Conservation (phyloP, 2,888 invertebrate species). For the Cataglyphis rosenhaueri region DNA sequence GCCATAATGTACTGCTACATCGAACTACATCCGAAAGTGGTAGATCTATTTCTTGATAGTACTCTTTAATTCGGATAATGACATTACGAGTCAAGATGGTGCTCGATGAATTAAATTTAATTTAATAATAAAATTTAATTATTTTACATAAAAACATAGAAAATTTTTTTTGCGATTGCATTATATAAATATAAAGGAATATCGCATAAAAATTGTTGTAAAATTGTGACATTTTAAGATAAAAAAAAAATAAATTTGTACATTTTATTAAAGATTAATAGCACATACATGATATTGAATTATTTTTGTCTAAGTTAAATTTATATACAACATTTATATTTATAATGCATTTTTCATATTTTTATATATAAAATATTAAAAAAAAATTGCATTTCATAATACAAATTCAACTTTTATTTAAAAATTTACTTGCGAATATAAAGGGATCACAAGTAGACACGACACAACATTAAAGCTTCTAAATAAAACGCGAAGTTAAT, state of each 20-base stretch:
- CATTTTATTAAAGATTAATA: constrained; percentile 17
- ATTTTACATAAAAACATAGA: not conserved
- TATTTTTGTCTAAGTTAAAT: not conserved
- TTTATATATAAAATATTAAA: not conserved
- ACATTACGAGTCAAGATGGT: not conserved
- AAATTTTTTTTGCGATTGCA: not conserved
- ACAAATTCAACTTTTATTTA: not conserved
- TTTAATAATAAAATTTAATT: no score
- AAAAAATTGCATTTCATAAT: not conserved
- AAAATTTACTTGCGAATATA: not conserved
- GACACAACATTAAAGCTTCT: not conserved
- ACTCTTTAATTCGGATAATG: not conserved
- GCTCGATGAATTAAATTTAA: not conserved
- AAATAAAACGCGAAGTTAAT: constrained; percentile 34
- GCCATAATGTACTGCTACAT: not conserved
- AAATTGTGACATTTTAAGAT: not conserved
- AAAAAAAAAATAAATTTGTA: not conserved
- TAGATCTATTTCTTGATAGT: constrained; percentile 6
- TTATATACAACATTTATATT: not conserved
- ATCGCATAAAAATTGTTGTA: not conserved
- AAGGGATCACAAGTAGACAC: not conserved
- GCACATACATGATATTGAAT: not conserved
- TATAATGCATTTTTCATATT: not conserved
- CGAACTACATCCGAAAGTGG: not conserved
- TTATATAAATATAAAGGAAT: not conserved